phyloP scores from a whole-genome alignment of 2,888 invertebrate genomes.

The Phyllotreta cruciferae region DNA sequence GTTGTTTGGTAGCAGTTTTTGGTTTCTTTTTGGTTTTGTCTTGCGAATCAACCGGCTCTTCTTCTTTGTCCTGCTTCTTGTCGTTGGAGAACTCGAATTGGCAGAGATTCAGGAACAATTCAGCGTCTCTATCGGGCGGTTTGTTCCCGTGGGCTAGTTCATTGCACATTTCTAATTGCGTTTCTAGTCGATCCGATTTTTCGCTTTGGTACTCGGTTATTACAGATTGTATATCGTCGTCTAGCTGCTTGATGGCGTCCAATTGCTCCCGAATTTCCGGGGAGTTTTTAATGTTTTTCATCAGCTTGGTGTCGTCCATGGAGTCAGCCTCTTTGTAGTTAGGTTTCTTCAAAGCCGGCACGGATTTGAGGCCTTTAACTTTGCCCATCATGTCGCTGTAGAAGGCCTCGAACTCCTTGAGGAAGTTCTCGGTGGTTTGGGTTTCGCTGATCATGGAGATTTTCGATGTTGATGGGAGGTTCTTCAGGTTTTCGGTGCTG shows the following conservation, averaged over 20 bases:
- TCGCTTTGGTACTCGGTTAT: conserved; percentile 41
- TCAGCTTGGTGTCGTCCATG: conserved; percentile 35
- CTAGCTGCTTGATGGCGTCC: conserved; percentile 38
- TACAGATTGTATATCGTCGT: conserved; percentile 41
- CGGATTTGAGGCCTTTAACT: conserved; percentile 38
- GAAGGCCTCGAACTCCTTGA: conserved; percentile 38
- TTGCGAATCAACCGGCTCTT: conserved; percentile 1
- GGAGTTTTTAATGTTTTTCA: conserved; percentile 40
- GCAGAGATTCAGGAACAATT: conserved; percentile 40
- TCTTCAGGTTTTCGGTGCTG: neutral
- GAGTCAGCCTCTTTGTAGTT: conserved; percentile 25
- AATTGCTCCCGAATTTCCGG: conserved; percentile 42
- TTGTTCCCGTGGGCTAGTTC: conserved; percentile 32
- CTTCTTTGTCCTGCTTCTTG: conserved; percentile 14
- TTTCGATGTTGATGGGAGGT: conserved; percentile 13
- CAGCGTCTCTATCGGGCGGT: conserved; percentile 31
- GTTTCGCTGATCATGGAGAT: conserved; percentile 28
- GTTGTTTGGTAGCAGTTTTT: conserved; percentile 1
- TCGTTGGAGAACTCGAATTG: conserved; percentile 35
- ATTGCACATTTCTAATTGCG: conserved; percentile 42
- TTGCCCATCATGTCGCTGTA: conserved; percentile 43
- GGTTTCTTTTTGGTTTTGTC: conserved; percentile 7
- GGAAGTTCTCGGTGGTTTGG: conserved; percentile 35
- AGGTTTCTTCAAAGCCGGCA: conserved; percentile 33
- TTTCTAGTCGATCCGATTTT: conserved; percentile 38